These are phyloP conservation scores for Nautilus pompilius DNA, from an alignment of 1,140 invertebrate genomes.

Conservation along the genomic window DNA sequence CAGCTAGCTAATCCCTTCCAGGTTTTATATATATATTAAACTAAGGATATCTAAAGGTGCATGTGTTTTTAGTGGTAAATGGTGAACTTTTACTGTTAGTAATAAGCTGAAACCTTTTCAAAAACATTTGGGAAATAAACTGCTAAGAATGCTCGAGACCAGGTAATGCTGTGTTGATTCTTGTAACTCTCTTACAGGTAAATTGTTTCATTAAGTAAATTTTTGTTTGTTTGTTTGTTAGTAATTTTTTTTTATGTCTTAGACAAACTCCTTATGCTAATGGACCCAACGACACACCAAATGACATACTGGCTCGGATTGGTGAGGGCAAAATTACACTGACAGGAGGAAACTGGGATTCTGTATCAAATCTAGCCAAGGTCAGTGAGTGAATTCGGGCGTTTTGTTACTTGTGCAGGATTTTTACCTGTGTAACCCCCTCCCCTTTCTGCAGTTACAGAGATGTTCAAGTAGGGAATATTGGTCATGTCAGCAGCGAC, in stretches of 20 bases:
- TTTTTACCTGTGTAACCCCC: neutral
- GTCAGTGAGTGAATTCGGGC: constrained; percentile 43
- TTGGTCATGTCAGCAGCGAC: no score
- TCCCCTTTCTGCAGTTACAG: neutral
- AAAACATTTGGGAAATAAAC: no score
- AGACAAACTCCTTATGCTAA: constrained; percentile 91
- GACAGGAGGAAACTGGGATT: constrained; percentile 69
- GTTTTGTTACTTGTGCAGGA: neutral
- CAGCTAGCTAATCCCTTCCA: no score
- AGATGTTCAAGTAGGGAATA: no score
- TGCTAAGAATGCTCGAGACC: no score
- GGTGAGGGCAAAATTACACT: constrained; percentile 85
- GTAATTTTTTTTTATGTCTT: constrained; percentile 23
- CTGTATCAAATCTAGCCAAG: constrained; percentile 79
- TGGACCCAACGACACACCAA: constrained; percentile 84
- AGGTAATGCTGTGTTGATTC: neutral
- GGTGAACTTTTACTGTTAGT: no score
- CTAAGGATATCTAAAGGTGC: no score
- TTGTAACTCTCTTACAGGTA: neutral
- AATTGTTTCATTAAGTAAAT: no score
- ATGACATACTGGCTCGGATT: constrained; percentile 86
- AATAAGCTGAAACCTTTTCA: no score
- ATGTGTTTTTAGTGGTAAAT: no score
- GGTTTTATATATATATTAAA: no score
- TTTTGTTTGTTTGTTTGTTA: neutral